Evolutionary conservation across 2,888 invertebrate genomes (phyloP).

Genomic region (Drosophila differens): DNA sequence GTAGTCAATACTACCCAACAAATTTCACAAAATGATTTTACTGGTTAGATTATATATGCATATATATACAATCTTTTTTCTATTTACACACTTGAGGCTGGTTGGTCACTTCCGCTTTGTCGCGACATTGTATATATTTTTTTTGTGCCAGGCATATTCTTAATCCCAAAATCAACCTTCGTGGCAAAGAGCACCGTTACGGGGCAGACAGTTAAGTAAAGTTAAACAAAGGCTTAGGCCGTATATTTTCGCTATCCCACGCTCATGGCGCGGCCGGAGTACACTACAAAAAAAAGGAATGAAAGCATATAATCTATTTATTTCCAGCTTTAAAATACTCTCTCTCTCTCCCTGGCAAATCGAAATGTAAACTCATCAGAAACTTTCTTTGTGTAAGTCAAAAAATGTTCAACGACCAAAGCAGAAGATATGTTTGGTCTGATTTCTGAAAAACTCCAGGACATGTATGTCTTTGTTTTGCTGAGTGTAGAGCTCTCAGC

Average conservation of each 20-base stretch:
- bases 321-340: not conserved
- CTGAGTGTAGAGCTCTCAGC: not conserved
- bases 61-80: not conserved
- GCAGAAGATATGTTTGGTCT: not conserved
- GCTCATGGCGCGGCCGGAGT: slow-evolving; percentile 20
- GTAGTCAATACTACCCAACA: not conserved
- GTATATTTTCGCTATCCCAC: slow-evolving; percentile 45
- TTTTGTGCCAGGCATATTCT: slow-evolving; percentile 5
- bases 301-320: not conserved
- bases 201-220: slow-evolving; percentile 60
- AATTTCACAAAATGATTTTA: not conserved
- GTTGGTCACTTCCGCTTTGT: slow-evolving; percentile 46
- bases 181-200: slow-evolving; percentile 32
- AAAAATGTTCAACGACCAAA: not conserved
- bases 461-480: not conserved
- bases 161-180: slow-evolving; percentile 19
- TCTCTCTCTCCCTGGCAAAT: not conserved
- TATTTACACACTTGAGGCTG: slow-evolving; percentile 36
- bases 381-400: not conserved
- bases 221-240: slow-evolving; percentile 58
- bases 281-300: not conserved
- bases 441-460: not conserved
- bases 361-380: not conserved
- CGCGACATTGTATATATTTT: slow-evolving; percentile 50
- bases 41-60: not conserved